phyloP scores from a whole-genome alignment of 1,140 invertebrate genomes.

The Euwallacea fornicatus region DNA sequence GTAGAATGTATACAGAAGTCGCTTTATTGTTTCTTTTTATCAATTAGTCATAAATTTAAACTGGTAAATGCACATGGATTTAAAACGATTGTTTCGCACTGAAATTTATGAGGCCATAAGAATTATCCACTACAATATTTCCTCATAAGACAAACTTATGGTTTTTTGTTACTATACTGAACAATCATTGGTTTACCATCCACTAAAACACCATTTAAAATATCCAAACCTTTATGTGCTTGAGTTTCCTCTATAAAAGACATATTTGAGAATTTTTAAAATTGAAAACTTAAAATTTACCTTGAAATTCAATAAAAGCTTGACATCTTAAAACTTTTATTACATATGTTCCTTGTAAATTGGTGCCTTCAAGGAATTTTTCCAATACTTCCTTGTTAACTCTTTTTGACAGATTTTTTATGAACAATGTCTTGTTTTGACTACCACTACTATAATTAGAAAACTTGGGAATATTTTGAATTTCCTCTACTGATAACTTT shows the following conservation, averaged over 20 bases:
- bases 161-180: slow-evolving; percentile 43
- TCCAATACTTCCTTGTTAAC: slow-evolving; percentile 55
- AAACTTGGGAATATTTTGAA: slow-evolving; percentile 57
- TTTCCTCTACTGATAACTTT: slow-evolving; percentile 54
- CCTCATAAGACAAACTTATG: not conserved
- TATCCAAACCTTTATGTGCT: slow-evolving; percentile 46
- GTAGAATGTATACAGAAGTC: not conserved
- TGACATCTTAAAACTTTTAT: slow-evolving; percentile 60
- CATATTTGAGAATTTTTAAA: not conserved
- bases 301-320: slow-evolving; percentile 59
- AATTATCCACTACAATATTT: not conserved
- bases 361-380: slow-evolving; percentile 49
- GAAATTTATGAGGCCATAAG: not conserved
- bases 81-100: not conserved
- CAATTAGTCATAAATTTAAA: not conserved
- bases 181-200: slow-evolving; percentile 52
- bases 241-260: slow-evolving; percentile 40
- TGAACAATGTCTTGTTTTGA: slow-evolving; percentile 55
- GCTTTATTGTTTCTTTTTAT: not conserved
- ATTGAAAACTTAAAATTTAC: slow-evolving; percentile 49
- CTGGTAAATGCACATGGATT: not conserved
- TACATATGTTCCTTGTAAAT: slow-evolving; percentile 47
- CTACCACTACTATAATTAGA: slow-evolving; percentile 55
- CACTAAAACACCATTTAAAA: slow-evolving; percentile 49
- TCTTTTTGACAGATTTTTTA: slow-evolving; percentile 58